phyloP scores from a whole-genome alignment of 2,113 vertebrate genomes.

The Erpornis zantholeuca region DNA sequence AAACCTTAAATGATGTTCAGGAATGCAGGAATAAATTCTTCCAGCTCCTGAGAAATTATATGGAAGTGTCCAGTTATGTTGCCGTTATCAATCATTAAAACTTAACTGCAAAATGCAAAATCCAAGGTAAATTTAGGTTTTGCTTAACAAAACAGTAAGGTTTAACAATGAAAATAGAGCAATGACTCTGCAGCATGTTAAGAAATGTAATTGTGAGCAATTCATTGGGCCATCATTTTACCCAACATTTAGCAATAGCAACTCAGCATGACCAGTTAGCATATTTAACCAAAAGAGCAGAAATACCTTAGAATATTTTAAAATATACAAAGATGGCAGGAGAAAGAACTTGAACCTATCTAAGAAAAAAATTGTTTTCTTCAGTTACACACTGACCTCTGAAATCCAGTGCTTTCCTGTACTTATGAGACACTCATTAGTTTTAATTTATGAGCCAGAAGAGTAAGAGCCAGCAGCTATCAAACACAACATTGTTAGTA shows the following conservation, averaged over 20 bases:
- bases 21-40: background rate
- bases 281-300: background rate
- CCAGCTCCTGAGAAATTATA: background rate
- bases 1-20: background rate
- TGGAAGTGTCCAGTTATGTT: background rate
- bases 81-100: background rate
- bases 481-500: background rate
- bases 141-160: background rate
- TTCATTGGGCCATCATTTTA: background rate
- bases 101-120: background rate
- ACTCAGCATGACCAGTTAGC: background rate
- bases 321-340: background rate
- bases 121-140: background rate
- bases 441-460: background rate
- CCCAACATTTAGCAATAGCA: background rate
- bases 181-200: background rate
- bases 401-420: background rate
- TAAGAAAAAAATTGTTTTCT: background rate
- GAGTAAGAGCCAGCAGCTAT: background rate
- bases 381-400: background rate
- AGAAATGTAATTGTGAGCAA: background rate
- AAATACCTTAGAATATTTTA: background rate
- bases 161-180: background rate
- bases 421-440: background rate
- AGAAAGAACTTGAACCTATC: background rate